A percentile compares a stretch with the other conserved stretches of the same genome.
Conservation (phyloP, 2,888 invertebrate species). For the Tortricodes alternella region DNA sequence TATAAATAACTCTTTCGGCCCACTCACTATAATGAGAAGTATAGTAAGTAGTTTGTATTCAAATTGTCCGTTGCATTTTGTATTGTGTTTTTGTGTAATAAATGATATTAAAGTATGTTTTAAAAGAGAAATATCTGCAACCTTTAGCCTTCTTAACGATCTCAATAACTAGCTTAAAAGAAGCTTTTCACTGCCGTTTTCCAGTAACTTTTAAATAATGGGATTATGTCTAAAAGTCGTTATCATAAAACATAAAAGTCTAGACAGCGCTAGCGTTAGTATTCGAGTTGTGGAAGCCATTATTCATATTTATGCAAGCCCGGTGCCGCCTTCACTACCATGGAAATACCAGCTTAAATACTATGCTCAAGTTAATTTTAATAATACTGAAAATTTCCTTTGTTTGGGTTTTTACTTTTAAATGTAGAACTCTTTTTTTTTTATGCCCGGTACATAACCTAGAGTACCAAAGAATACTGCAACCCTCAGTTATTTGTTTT, state of each 20-base stretch:
- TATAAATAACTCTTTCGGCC: too few species aligned
- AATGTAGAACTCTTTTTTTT: too few species aligned
- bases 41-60: too few species aligned
- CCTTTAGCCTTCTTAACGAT: constrained; percentile 4
- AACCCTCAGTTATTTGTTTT: too few species aligned
- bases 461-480: too few species aligned
- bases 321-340: constrained; percentile 40
- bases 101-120: too few species aligned
- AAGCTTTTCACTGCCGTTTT: neutral
- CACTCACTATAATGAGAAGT: too few species aligned
- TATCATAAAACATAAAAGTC: constrained; percentile 30
- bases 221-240: constrained; percentile 27
- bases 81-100: too few species aligned
- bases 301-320: constrained; percentile 58
- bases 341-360: constrained; percentile 33
- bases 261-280: constrained; percentile 48
- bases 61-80: too few species aligned
- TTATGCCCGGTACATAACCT: too few species aligned
- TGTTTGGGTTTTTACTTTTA: too few species aligned
- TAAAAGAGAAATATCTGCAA: too few species aligned
- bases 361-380: constrained; percentile 39
- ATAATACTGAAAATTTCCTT: constrained; percentile 38
- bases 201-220: constrained; percentile 28
- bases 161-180: constrained; percentile 15
- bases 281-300: constrained; percentile 52